A percentile compares a stretch with the other conserved stretches of the same genome.
Evolutionary conservation across 2,113 vertebrate species (phyloP).

Genomic region (Tichodroma muraria): DNA sequence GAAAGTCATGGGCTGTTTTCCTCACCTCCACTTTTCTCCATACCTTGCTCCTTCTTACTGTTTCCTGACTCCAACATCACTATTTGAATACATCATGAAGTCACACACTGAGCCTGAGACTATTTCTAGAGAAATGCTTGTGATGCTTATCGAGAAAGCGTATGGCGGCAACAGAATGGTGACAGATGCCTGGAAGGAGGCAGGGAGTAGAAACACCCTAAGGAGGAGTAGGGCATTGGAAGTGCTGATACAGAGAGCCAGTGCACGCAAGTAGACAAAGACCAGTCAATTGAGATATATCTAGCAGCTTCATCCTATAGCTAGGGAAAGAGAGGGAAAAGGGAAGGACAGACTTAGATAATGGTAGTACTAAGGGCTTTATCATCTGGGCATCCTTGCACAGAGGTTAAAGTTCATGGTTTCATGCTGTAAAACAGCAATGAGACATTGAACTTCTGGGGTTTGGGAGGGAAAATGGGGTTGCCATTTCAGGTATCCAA

Average conservation of each 20-base stretch:
- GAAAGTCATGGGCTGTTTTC: background rate
- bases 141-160: background rate
- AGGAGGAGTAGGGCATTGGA: background rate
- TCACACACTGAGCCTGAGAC: background rate
- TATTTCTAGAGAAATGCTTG: background rate
- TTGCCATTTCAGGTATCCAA: background rate
- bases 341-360: background rate
- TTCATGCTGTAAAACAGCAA: background rate
- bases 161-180: background rate
- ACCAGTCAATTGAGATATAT: background rate
- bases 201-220: background rate
- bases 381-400: background rate
- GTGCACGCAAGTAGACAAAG: background rate
- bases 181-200: background rate
- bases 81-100: background rate
- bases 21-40: background rate
- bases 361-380: background rate
- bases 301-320: background rate
- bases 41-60: background rate
- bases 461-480: background rate
- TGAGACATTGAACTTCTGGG: background rate
- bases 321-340: background rate
- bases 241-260: background rate
- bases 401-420: background rate
- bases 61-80: background rate